A percentile compares a stretch with the other conserved stretches of the same genome.
Conservation (phyloP, 2,113 vertebrate species). For the Thunnus thynnus region DNA sequence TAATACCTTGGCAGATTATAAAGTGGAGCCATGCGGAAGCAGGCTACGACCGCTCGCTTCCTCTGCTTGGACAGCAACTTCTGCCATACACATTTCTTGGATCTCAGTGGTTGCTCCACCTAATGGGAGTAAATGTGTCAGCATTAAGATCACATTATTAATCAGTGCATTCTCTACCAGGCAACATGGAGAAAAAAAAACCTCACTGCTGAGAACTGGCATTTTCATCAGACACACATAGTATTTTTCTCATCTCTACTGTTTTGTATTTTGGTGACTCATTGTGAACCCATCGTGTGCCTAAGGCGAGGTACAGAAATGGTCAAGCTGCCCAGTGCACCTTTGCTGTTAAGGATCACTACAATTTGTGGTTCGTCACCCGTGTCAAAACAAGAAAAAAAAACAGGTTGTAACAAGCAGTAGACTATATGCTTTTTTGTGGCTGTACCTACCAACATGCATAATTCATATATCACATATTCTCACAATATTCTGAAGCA, state of each 20-base stretch:
- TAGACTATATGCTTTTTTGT: neutral
- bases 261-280: constrained; percentile 30
- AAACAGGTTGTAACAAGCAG: too few relatives aligned
- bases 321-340: neutral
- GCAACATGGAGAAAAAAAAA: neutral
- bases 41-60: constrained; percentile 97
- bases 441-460: neutral
- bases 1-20: constrained; percentile 97
- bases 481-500: neutral
- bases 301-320: neutral
- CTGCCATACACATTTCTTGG: constrained; percentile 99
- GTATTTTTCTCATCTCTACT: neutral
- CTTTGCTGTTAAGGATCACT: constrained; percentile 17
- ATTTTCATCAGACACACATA: constrained; percentile 1
- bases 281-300: constrained; percentile 6
- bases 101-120: constrained; percentile 98
- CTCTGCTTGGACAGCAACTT: constrained; percentile 98
- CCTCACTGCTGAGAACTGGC: neutral
- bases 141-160: neutral
- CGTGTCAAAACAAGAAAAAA: neutral
- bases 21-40: constrained; percentile 98
- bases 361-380: constrained; percentile 14
- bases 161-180: neutral
- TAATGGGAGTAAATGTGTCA: constrained; percentile 59
- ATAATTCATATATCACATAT: too few relatives aligned